Evolutionary conservation across 2,888 invertebrate genomes (phyloP).

Genomic region (Cataglyphis altisquamis): DNA sequence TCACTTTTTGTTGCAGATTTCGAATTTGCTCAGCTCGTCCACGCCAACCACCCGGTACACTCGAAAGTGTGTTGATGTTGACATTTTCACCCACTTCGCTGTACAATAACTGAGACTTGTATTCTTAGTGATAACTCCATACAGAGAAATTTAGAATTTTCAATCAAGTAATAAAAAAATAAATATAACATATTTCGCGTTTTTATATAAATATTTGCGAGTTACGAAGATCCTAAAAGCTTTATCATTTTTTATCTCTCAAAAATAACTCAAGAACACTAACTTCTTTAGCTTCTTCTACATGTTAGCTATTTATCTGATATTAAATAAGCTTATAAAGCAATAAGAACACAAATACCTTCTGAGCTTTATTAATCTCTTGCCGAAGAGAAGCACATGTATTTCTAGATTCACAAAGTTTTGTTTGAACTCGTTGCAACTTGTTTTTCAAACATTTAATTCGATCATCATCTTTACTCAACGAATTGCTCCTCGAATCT

Average conservation of each 20-base stretch:
- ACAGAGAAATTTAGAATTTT: constrained; percentile 1
- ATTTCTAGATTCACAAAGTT: constrained; percentile 91
- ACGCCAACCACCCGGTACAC: constrained; percentile 90
- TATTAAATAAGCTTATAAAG: neutral
- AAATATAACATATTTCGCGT: neutral
- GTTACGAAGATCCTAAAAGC: neutral
- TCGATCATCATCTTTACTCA: constrained; percentile 85
- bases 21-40: constrained; percentile 93
- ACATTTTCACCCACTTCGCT: constrained; percentile 92
- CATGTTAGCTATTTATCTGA: neutral
- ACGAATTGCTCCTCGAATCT: constrained; percentile 57
- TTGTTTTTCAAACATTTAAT: constrained; percentile 89
- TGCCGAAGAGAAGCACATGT: constrained; percentile 90
- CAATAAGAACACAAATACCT: constrained; percentile 81
- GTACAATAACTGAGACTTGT: constrained; percentile 87
- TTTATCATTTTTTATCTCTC: neutral
- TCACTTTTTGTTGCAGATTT: constrained; percentile 90
- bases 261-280: constrained; percentile 1
- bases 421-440: constrained; percentile 88
- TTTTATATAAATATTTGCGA: neutral
- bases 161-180: neutral
- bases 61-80: constrained; percentile 88
- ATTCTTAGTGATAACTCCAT: constrained; percentile 27
- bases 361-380: constrained; percentile 91
- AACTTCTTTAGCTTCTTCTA: neutral